Evolutionary conservation across 2,888 invertebrate species (phyloP), one percentile per base, ranked within the genome.

Genomic region (Eilema depressum): DNA sequence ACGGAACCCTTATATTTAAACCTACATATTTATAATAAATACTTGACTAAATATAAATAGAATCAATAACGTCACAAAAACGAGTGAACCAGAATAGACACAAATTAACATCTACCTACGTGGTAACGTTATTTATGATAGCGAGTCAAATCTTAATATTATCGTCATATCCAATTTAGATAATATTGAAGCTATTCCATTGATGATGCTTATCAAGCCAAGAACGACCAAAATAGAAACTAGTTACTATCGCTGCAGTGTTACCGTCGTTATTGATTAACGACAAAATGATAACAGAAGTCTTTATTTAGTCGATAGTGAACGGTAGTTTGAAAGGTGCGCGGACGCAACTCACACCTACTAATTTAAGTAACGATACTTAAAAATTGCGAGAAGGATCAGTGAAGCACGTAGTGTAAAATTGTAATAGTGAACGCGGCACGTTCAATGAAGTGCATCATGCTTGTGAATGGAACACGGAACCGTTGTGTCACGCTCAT

Each of bases 361-460:
- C 14, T 23, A 26, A 74, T 72, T 70, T 75, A 64, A 60, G 68
- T 63, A 75, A 76, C 75, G 74, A 66, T 73, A 69, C 63, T 67
- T 71, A 61, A 75, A 60, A 62, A 70, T 68, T 56, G 61, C 68
- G 62, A 69, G 74, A 69, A 65, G 74, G 73, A 75, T 76, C 73
- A 69, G 73, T 71, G 63, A 56, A 65, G 73, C 67, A 72, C 74
- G 74, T 71, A 73, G 70, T 71, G 66, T 68, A 74, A 79, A 73
- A 79, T 66, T 79, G 76, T 76, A 69, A 62, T 70, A 67, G 74
- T 75, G 65, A 78, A 70, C 76, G 78, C 77, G 76, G 66, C 66
- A 66, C 83, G 85, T 82, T 81, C 83, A 85, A 78, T 79, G 82
- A 75, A 84, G 84, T 87, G 90, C 89, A 86, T 75, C 84, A 84